Percentiles rank a stretch among this genome's conserved stretches.
phyloP scores from a whole-genome alignment of 2,888 invertebrate genomes.

The Exocentrus adspersus region DNA sequence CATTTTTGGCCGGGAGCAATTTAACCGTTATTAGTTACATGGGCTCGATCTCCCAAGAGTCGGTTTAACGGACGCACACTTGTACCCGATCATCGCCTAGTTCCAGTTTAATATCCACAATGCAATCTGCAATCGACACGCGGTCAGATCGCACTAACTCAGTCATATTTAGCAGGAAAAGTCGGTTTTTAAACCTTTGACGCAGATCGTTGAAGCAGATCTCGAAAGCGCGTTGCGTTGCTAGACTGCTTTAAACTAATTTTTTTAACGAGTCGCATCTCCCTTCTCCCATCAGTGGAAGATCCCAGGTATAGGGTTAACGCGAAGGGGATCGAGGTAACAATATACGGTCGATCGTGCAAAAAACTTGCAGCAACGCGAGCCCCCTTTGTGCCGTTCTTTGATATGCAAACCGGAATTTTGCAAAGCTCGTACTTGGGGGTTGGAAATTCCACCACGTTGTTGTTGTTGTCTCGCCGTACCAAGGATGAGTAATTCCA shows the following conservation, averaged over 20 bases:
- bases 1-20: neutral
- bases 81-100: neutral
- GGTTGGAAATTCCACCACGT: too few species aligned
- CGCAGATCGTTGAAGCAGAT: too few species aligned
- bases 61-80: neutral
- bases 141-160: too few species aligned
- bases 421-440: neutral
- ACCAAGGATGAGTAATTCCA: too few species aligned
- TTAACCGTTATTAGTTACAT: neutral
- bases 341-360: constrained; percentile 48
- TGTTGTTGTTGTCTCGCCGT: too few species aligned
- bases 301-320: constrained; percentile 43
- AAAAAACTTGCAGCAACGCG: constrained; percentile 50
- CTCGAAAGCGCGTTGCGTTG: too few species aligned
- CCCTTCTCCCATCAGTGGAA: constrained; percentile 39
- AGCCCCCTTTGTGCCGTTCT: constrained; percentile 21
- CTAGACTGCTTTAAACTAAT: too few species aligned
- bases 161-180: too few species aligned
- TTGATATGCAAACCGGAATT: neutral
- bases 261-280: too few species aligned
- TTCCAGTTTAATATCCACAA: constrained; percentile 12
- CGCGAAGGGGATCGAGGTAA: constrained; percentile 40
- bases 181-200: too few species aligned
- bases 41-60: neutral
- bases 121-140: neutral